Percentiles rank a stretch among this genome's conserved stretches.
Conservation (phyloP, 2,888 invertebrate genomes). For the Hofmannophila pseudospretella region DNA sequence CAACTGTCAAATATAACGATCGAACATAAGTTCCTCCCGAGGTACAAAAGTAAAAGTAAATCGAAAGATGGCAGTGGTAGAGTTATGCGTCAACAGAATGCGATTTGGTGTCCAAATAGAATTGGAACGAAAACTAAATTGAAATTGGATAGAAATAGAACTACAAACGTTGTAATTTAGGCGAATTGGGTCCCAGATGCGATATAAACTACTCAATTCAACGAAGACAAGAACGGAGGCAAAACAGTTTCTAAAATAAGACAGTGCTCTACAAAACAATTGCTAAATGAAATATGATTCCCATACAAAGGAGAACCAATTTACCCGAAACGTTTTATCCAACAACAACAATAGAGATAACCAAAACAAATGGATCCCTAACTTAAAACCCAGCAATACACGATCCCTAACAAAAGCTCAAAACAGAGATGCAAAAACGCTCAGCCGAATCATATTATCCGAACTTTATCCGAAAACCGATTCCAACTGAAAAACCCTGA, state of each 20-base stretch:
- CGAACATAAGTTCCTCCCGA: too few species aligned
- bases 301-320: slow-evolving; percentile 1
- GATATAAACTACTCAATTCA: too few species aligned
- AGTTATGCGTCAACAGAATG: too few species aligned
- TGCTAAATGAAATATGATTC: neutral
- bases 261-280: neutral
- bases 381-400: slow-evolving; percentile 4
- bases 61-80: too few species aligned
- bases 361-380: slow-evolving; percentile 1
- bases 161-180: too few species aligned
- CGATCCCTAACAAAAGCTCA: slow-evolving; percentile 21
- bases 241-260: neutral
- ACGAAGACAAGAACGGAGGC: too few species aligned
- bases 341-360: neutral
- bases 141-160: too few species aligned
- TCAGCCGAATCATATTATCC: slow-evolving; percentile 39
- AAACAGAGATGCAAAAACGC: slow-evolving; percentile 31
- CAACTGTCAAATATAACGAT: too few species aligned
- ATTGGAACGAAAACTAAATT: too few species aligned
- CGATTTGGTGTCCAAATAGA: too few species aligned
- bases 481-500: slow-evolving; percentile 27
- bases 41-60: too few species aligned
- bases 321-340: slow-evolving; percentile 3
- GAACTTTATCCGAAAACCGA: slow-evolving; percentile 43
- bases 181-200: too few species aligned